Percentiles rank a stretch among this genome's conserved stretches.
phyloP scores from a whole-genome alignment of 37 sponge, comb jelly and placozoan genomes.

The Halichondria panicea region DNA sequence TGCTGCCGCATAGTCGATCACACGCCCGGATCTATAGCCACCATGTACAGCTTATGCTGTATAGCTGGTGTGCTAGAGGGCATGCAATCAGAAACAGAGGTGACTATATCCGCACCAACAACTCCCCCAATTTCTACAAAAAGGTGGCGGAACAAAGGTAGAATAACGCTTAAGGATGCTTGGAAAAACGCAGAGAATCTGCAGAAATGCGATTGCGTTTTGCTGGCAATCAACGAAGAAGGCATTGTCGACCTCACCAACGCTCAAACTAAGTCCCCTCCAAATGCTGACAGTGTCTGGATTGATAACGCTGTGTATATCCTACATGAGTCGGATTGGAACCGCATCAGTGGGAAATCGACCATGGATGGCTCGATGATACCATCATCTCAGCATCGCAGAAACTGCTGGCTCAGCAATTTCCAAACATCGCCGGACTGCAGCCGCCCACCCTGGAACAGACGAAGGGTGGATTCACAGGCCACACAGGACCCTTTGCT shows the following conservation, averaged over 20 bases:
- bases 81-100: no score
- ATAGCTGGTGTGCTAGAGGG: no score
- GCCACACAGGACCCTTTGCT: constrained; percentile 6
- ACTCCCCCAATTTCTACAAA: not conserved
- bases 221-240: not conserved
- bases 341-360: no score
- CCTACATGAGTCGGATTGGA: no score
- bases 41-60: no score
- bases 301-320: not conserved
- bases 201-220: not conserved
- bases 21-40: no score
- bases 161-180: not conserved
- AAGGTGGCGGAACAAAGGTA: not conserved
- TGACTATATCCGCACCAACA: not conserved
- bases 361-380: constrained; percentile 17
- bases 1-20: no score
- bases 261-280: not conserved
- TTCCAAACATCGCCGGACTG: not conserved
- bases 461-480: not conserved
- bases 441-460: constrained; percentile 4
- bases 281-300: not conserved
- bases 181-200: not conserved
- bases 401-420: constrained; percentile 2
- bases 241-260: not conserved
- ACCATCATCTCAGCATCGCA: constrained; percentile 15